Percentiles rank a stretch among this genome's conserved stretches.
Conservation (phyloP, 1,140 invertebrate species). For the Pseudomyrmex concolor region DNA sequence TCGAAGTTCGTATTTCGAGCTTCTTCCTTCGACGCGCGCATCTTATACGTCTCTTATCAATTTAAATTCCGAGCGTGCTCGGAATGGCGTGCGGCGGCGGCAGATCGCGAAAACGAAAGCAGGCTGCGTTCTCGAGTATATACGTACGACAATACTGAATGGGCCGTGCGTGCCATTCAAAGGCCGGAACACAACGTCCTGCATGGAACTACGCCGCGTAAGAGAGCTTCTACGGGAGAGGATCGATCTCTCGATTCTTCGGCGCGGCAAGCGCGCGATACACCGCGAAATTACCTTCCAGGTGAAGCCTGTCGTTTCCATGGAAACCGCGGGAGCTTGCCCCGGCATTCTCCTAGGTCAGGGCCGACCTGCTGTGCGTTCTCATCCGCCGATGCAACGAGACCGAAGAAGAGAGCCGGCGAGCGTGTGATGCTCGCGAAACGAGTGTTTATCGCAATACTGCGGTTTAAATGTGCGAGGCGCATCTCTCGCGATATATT, state of each 20-base stretch:
- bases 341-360: slow-evolving; percentile 57
- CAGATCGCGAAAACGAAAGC: background rate
- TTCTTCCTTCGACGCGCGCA: no score
- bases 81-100: background rate
- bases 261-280: slow-evolving; percentile 42
- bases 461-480: background rate
- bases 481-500: background rate
- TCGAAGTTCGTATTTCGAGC: no score
- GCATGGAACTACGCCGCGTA: background rate
- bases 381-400: no score
- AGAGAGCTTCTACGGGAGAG: slow-evolving; percentile 26
- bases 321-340: slow-evolving; percentile 67
- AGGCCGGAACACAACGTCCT: background rate
- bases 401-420: no score
- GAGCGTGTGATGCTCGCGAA: background rate
- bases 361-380: slow-evolving; percentile 6
- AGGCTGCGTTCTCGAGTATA: background rate
- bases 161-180: slow-evolving; percentile 59
- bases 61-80: background rate
- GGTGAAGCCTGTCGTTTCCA: slow-evolving; percentile 72
- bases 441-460: background rate
- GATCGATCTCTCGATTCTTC: slow-evolving; percentile 64
- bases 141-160: slow-evolving; percentile 52
- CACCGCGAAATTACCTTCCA: slow-evolving; percentile 69
- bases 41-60: background rate